Base-by-base conservation (phyloP, 1,140 invertebrate genomes). In the Lethocerus indicus region DNA sequence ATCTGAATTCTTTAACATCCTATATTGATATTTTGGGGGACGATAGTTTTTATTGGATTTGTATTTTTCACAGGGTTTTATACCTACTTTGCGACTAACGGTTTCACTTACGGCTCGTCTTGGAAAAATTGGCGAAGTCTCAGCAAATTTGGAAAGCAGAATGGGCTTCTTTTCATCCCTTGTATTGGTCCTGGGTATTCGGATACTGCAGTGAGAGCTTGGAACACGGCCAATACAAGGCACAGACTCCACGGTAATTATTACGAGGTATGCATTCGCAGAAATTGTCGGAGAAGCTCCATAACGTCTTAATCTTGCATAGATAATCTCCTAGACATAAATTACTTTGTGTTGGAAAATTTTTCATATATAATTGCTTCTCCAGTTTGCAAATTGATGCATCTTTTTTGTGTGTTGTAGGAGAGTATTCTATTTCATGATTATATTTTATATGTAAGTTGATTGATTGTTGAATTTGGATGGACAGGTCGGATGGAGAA, bases 71-170 rank as follows among this genome's bases (percentile, higher is more conserved):
- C 44, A 60, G 59, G 74, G 7, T 76, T 75, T 56, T 76, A 76
- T 52, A 74, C 71, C n/a, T 74, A 74, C 44, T 67, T 74, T 56
- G 71, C 72, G 1, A 67, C 66, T 24, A 75, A 75, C 61, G 71
- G 71, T 2, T 73, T 73, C 36, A 72, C 71, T 52, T 75, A 70
- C 55, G 72, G 73, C 13, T 74, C 72, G 50, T 71, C 74, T 7
- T 76, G 73, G 73, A 76, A 76, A 59, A 75, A 76, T 60, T 76
- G 74, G 74, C 66, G 65, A 40, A 67, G 65, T 57, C 58, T 76
- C 12, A 67, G 68, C 47, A 71, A 71, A 35, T 75, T 70, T 57
- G 72, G 73, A 0, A 54, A 64, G 24, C 67, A 73, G 41, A 72
- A 72, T 53, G 65, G 67, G 40, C 62, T 76, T 49, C 43, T 74